Base-by-base conservation (phyloP, 2,888 invertebrate species). In the Polyommatus iphigenia region DNA sequence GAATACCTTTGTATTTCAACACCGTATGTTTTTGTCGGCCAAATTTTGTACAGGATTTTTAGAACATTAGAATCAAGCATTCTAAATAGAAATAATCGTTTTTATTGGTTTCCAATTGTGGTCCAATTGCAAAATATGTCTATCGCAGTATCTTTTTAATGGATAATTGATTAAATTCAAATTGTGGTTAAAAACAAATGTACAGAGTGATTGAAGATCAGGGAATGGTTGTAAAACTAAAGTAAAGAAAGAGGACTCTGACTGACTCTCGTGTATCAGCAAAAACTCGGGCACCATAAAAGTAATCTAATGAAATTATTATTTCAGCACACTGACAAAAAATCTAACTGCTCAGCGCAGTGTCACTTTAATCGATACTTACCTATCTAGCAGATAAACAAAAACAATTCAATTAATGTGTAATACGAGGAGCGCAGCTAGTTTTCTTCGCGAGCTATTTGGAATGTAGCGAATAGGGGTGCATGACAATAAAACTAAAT, bases 401-500 rank as follows among this genome's bases (percentile, higher is more conserved):
- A 75, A 75, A 75, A 75, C 50, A 75, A 46, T 73, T 75, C 57
- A 72, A 77, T 72, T 71, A 72, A 77, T 57, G 36, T 77, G 29
- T 86, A 86, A 72, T 78, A 77, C 80, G 80, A 81, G 82, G 82
- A 82, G 15, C 84, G 80, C 79, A 82, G 82, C 81, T 82, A 84
- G 79, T 83, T 86, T 86, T 82, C 84, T 83, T 86, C 82, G 85
- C 86, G 87, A 88, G 88, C 89, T 89, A 90, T 90, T 86, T 87
- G 84, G 84, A 85, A 86, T 85, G 83, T 80, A 83, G 83, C 83
- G 86, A 86, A 86, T 85, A 83, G 88, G 89, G 93, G 92, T 91
- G 92, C 89, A 92, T 90, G 89, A 93, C 91, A 93, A 93, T 93
- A 93, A 93, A 93, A 91, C 90, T 93, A 93, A 93, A 93, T 93